Base-by-base conservation (phyloP, 1,140 invertebrate genomes). In the Hylaeus anthracinus region DNA sequence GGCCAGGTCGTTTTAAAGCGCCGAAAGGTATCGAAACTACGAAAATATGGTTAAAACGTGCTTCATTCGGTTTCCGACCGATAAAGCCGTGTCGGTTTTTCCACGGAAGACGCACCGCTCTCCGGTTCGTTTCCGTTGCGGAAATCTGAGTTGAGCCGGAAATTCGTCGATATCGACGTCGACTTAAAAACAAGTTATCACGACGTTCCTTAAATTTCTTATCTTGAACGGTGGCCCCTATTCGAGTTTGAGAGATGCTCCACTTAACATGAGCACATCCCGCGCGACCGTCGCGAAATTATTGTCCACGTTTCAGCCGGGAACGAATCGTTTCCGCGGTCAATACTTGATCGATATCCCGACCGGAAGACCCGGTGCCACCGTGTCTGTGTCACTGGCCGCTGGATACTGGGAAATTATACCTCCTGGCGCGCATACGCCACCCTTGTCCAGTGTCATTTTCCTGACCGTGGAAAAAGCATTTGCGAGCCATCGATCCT, bases 351-450 rank as follows among this genome's bases (percentile, higher is more conserved):
- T 80, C 78, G n/a, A 67, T 67, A 65, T 14, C 26, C 3, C 1
- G 4, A 43, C 41, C 43, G 45, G 45, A 80, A 88, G 81, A 73
- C 79, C 82, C 55, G 84, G 72, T 83, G 83, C 86, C 84, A 73
- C 78, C 78, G 81, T 72, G 72, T 73, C 82, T 85, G 81, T 83
- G 88, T 88, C 85, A 85, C 84, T 84, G 86, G 71, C 83, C 78
- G 79, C 81, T 86, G 72, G 87, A 83, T 87, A 65, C 78, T 73
- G 83, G 51, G 69, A 78, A 85, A 86, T 83, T 84, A 83, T 80
- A 84, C 79, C 51, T 48, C n/a, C 70, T 61, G 37, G 10, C 82
- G 41, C 69, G 72, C 81, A 75, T 72, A 73, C 76, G 56, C 56
- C 71, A 73, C 64, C 74, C 77, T 65, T 73, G 82, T 83, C 84